These are phyloP conservation scores for Penaeus monodon DNA, from an alignment of 2,888 invertebrate species.

Conservation along the genomic window DNA sequence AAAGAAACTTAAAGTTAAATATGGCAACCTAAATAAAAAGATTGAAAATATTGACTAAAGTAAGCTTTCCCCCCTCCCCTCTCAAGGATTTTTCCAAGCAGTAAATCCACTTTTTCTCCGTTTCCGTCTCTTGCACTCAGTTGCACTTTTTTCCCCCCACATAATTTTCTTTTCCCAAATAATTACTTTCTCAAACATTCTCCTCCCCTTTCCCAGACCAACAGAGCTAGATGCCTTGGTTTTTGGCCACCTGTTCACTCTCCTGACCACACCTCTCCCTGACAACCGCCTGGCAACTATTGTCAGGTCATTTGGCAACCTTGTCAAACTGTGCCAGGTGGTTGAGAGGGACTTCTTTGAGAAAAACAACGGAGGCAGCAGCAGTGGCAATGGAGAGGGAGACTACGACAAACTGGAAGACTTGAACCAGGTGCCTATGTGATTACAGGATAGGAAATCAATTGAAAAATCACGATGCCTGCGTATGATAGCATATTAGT, in stretches of 20 bases:
- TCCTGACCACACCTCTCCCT: slow-evolving; percentile 90
- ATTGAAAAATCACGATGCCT: neutral
- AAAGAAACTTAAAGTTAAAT: too few relatives aligned
- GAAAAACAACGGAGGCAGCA: slow-evolving; percentile 49
- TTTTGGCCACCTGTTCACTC: slow-evolving; percentile 96
- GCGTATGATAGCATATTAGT: neutral
- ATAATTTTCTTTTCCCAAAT: neutral
- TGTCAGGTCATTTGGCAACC: slow-evolving; percentile 80
- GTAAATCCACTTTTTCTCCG: too few relatives aligned
- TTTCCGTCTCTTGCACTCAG: neutral
- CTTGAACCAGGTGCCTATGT: slow-evolving; percentile 42
- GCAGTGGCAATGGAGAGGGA: slow-evolving; percentile 61
- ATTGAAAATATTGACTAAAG: too few relatives aligned
- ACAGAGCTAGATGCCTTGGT: slow-evolving; percentile 96
- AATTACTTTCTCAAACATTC: neutral
- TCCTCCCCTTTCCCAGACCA: slow-evolving; percentile 76
- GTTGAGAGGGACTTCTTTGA: slow-evolving; percentile 86
- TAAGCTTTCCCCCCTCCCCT: too few relatives aligned
- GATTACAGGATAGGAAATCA: neutral
- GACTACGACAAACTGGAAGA: slow-evolving; percentile 64
- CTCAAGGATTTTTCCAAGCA: too few relatives aligned
- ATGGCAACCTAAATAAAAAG: too few relatives aligned
- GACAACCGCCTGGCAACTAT: slow-evolving; percentile 84
- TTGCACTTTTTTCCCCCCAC: neutral
- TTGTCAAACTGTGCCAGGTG: slow-evolving; percentile 85